These are phyloP conservation scores for Hyposoter didymator DNA, from an alignment of 2,888 invertebrate species.

Conservation along the genomic window DNA sequence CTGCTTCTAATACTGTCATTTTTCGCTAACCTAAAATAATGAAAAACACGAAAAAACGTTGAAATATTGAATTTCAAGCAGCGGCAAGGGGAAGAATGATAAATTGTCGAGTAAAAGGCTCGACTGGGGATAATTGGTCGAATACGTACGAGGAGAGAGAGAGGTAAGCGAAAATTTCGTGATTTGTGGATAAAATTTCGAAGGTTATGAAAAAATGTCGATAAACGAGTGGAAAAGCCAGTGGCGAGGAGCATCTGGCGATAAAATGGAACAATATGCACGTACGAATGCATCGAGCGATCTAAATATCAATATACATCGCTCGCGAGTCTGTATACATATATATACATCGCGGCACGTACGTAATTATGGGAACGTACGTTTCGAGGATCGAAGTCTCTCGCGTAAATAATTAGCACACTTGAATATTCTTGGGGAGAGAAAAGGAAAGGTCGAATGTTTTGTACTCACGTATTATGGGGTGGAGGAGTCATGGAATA, in stretches of 20 bases:
- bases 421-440: slow-evolving; percentile 22
- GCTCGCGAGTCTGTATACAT: not conserved
- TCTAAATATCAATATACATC: slow-evolving; percentile 14
- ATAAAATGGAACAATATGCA: slow-evolving; percentile 21
- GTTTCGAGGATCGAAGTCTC: slow-evolving; percentile 10
- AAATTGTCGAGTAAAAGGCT: no score
- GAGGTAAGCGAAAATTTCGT: slow-evolving; percentile 2
- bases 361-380: slow-evolving; percentile 19
- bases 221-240: slow-evolving; percentile 1
- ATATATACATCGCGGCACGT: slow-evolving; percentile 24
- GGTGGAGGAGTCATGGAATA: slow-evolving; percentile 80
- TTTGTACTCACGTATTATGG: slow-evolving; percentile 78
- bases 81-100: no score
- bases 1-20: slow-evolving; percentile 85
- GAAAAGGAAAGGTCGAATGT: slow-evolving; percentile 4
- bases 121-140: no score
- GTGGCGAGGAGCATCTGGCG: slow-evolving; percentile 43
- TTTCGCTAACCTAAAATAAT: slow-evolving; percentile 83
- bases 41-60: not conserved
- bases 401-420: slow-evolving; percentile 8
- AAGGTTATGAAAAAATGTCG: not conserved
- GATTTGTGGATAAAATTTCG: not conserved
- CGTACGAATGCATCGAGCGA: not conserved
- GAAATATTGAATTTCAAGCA: no score
- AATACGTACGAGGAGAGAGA: not conserved